Evolutionary conservation across 2,113 vertebrate genomes (phyloP).

Genomic region (Protobothrops mucrosquamatus): DNA sequence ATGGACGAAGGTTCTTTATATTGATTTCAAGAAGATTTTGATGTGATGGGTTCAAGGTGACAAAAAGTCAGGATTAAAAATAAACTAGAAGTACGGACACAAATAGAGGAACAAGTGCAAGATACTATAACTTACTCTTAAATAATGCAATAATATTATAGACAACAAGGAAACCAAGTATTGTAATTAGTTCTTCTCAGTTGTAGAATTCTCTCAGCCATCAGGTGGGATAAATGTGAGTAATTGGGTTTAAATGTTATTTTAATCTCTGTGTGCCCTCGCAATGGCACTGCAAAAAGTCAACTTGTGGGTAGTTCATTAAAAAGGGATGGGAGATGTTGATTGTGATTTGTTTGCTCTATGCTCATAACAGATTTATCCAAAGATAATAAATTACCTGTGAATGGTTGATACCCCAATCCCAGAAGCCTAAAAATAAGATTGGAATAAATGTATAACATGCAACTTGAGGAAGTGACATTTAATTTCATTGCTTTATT

Average conservation of each 20-base stretch:
- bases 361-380: constrained; percentile 27
- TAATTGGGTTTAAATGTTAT: constrained; percentile 46
- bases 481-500: background rate
- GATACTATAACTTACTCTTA: background rate
- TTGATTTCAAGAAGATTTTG: background rate
- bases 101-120: background rate
- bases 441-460: constrained; percentile 1
- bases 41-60: background rate
- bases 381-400: constrained; percentile 23
- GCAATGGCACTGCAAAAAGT: constrained; percentile 7
- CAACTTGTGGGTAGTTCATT: constrained; percentile 34
- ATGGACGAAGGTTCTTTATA: background rate
- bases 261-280: constrained; percentile 12
- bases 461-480: background rate
- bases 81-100: background rate
- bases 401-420: background rate
- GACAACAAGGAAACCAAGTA: background rate
- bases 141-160: background rate
- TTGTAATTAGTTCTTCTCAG: background rate
- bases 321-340: constrained; percentile 21
- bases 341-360: constrained; percentile 34
- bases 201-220: constrained; percentile 17
- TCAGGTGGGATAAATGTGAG: constrained; percentile 27
- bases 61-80: background rate
- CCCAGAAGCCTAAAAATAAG: background rate